phyloP scores from a whole-genome alignment of 2,797 vertebrate genomes.

The Argyrosomus regius region DNA sequence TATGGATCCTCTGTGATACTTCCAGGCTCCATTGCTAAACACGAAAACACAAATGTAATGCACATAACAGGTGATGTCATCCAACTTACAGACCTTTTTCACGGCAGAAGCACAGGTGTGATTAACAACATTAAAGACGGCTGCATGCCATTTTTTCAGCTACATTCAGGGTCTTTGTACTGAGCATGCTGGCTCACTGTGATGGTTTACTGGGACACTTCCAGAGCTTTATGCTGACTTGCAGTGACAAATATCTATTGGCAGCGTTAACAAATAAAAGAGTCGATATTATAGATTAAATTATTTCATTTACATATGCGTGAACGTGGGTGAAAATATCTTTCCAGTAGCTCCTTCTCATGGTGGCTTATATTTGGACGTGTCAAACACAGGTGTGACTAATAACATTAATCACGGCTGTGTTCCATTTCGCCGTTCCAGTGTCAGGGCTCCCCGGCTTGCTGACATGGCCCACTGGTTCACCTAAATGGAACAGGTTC shows the following conservation, averaged over 20 bases:
- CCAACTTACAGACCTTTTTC: not conserved
- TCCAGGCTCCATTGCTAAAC: not conserved
- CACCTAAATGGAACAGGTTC: constrained; percentile 1
- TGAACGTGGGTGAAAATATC: not conserved
- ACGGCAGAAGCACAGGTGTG: not conserved
- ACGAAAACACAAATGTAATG: not conserved
- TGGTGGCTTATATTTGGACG: constrained; percentile 4
- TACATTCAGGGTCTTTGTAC: not conserved
- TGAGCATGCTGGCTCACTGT: not conserved
- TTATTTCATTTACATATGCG: not conserved
- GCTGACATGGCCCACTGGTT: constrained; percentile 9
- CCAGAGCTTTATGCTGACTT: not conserved
- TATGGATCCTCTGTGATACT: not conserved
- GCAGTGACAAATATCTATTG: not conserved
- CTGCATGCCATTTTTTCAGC: not conserved
- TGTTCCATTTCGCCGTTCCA: constrained; percentile 17
- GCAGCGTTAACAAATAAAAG: not conserved
- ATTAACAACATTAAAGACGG: constrained; percentile 6
- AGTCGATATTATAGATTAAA: not conserved
- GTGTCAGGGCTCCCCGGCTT: constrained; percentile 9
- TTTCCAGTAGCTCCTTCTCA: not conserved
- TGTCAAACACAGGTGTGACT: constrained; percentile 38
- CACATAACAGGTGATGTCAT: not conserved
- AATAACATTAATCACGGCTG: constrained; percentile 28
- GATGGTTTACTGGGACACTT: constrained; percentile 6